Evolutionary conservation across 2,113 vertebrate species (phyloP), one percentile per base, ranked within the genome.

Genomic region (Naja naja): DNA sequence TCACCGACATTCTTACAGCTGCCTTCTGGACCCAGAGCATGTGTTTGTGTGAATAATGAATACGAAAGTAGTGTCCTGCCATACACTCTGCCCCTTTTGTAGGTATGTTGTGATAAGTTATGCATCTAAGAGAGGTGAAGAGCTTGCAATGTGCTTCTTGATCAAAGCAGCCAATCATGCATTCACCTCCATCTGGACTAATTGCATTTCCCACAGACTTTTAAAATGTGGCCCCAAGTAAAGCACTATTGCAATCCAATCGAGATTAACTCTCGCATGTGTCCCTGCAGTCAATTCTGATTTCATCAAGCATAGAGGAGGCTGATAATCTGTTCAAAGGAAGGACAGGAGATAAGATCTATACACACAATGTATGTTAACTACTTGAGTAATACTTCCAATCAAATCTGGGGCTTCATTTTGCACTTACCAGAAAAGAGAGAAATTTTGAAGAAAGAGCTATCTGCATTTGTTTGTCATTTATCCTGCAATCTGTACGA

Each of bases 401-500:
- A 39, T 81, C 74, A 43, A 81, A 7, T 81, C 18, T 43, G 34
- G 74, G 74, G 18, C 18, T 81, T 39, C 34, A 22, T 81, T 81
- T 43, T 43, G 18, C 7, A 43, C 18, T 81, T 43, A 81, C 18
- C 74, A 64, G 55, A 39, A 58, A 58, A 49, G 43, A 49, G 56
- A 47, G 56, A 16, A 23, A 8, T 14, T 52, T 53, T 87, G 64
- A 30, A 22, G 45, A 53, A 64, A 86, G 47, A 92, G 55, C 12
- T 92, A 91, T 93, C 88, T 0, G 0, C 30, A 88, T 92, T 94
- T 55, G n/a, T 69, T 89, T 89, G 39, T 12, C 0, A 1, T 91
- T 94, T 43, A 0, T 0, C 92, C 49, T 81, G 56, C 92, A 81
- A 91, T 94, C 27, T 93, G 89, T 58, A 87, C 92, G 93, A 87